phyloP scores from a whole-genome alignment of 2,113 vertebrate genomes.

The Grammomys dolichurus region DNA sequence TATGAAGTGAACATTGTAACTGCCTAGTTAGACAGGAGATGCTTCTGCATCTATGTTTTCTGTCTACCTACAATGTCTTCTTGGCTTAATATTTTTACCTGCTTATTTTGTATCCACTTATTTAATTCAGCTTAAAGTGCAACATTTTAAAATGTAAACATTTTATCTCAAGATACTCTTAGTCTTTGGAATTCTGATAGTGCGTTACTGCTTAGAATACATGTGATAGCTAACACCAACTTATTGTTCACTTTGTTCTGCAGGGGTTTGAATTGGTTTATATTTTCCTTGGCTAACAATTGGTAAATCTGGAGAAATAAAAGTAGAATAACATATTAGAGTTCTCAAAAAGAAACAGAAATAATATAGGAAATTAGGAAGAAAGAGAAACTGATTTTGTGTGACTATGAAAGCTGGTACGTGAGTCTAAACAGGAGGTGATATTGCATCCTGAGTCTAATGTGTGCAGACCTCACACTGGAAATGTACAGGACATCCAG shows the following conservation, averaged over 20 bases:
- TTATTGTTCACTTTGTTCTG: background rate
- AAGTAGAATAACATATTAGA: background rate
- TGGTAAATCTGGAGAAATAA: background rate
- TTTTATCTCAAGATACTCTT: background rate
- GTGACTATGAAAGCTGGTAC: background rate
- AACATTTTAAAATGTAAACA: background rate
- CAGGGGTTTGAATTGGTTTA: background rate
- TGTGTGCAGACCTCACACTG: background rate
- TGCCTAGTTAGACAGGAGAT: background rate
- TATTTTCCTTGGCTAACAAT: slow-evolving; percentile 9
- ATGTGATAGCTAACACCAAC: background rate
- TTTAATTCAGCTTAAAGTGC: background rate
- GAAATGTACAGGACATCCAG: background rate
- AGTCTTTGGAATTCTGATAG: slow-evolving; percentile 1
- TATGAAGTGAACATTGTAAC: background rate
- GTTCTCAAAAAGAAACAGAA: background rate
- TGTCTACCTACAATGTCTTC: background rate
- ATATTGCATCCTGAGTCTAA: background rate
- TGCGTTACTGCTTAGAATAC: background rate
- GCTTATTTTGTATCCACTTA: background rate
- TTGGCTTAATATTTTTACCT: background rate
- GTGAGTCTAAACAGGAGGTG: background rate
- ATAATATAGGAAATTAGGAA: background rate
- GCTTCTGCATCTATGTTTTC: background rate
- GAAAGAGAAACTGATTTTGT: background rate